Base-by-base conservation (phyloP, 2,888 invertebrate species). In the Anagyrus pseudococci region DNA sequence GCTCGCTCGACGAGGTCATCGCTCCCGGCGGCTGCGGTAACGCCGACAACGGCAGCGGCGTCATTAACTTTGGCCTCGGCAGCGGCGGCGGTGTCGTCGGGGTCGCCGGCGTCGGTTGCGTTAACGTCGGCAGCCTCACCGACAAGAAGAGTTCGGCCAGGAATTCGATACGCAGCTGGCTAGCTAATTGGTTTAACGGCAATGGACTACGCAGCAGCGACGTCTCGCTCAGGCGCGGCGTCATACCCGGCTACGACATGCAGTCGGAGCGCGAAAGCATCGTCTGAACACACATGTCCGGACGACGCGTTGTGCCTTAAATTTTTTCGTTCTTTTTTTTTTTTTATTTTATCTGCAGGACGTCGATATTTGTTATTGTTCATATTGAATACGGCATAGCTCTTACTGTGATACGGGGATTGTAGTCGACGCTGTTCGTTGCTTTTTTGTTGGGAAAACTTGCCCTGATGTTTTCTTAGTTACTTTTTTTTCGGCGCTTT, bases 171-270 rank as follows among this genome's bases (percentile, higher is more conserved):
- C 86, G 88, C 70, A 85, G 85, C 68, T 93, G 92, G 91, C 82
- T 93, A 73, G 86, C 89, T 47, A 90, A 89, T 71, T 82, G 93
- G 66, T 89, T 93, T 76, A 88, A 88, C 74, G 89, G 88, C 64
- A 88, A 86, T 72, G 89, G 88, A 60, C 82, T 90, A 66, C 87
- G 90, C 69, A 85, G 86, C 68, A 90, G 89, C 72, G 85, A 85
- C 70, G 82, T 84, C 25, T 86, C 86, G 13, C 76, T 87, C 37
- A 84, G 85, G 62, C 85, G 85, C 68, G 84, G 83, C 15, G 84
- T 83, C 55, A 81, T 83, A 58, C 78, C 82, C 65, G 84, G 84
- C 43, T 86, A 85, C 72, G 77, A 85, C 66, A 13, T 63, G 25
- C 85, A 85, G 72, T 78, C 83, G 8, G 86, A 86, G 70, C 84